Conservation (phyloP, 2,888 invertebrate species). For the Sylvicola cinctus region DNA sequence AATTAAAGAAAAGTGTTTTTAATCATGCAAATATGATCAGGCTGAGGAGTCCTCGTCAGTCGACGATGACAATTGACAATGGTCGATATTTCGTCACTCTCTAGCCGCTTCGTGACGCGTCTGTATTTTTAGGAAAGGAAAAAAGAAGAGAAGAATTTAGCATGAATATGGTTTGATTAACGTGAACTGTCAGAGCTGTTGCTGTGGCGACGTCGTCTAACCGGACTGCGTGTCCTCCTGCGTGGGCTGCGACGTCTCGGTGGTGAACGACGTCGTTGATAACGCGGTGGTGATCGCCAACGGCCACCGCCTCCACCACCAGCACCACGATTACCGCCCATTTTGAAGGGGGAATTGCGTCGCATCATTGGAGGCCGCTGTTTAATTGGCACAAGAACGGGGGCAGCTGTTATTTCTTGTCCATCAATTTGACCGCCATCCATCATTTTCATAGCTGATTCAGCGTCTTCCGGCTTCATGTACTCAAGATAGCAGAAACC, state of each 20-base stretch:
- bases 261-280: slow-evolving; percentile 19
- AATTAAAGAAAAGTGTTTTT: no score
- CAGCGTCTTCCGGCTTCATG: slow-evolving; percentile 82
- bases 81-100: no score
- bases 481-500: slow-evolving; percentile 95
- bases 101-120: no score
- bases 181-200: slow-evolving; percentile 24
- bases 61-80: no score
- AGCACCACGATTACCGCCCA: no score
- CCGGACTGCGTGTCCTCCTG: slow-evolving; percentile 23
- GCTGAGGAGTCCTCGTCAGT: no score
- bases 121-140: no score
- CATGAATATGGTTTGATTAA: no score
- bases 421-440: slow-evolving; percentile 97
- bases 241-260: slow-evolving; percentile 19
- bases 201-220: slow-evolving; percentile 20
- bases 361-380: slow-evolving; percentile 18
- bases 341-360: slow-evolving; percentile 17
- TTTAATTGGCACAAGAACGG: slow-evolving; percentile 69
- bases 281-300: slow-evolving; percentile 23
- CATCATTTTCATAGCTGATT: slow-evolving; percentile 98
- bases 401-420: slow-evolving; percentile 85
- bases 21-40: no score
- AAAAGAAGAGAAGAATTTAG: no score
- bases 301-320: slow-evolving; percentile 20